Percentiles rank a stretch among this genome's conserved stretches.
phyloP scores from a whole-genome alignment of 2,888 invertebrate genomes.

The Camptogramma bilineatum region DNA sequence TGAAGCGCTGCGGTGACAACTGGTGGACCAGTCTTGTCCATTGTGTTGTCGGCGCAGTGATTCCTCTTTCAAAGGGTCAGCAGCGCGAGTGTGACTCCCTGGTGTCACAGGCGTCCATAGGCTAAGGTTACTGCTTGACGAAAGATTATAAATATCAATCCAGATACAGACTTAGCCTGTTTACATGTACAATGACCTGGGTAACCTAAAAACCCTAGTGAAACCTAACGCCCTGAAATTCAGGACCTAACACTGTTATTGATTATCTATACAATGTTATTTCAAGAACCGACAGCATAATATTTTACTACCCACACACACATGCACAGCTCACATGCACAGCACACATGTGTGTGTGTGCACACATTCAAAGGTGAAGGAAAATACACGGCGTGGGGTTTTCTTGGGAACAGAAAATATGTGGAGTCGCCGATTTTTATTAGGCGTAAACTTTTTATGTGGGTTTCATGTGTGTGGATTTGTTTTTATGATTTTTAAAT shows the following conservation, averaged over 20 bases:
- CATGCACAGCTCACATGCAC: conserved; percentile 47
- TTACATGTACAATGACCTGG: neutral
- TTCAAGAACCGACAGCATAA: conserved; percentile 84
- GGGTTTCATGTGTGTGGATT: neutral
- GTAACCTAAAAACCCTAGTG: conserved; percentile 38
- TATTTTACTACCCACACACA: conserved; percentile 83
- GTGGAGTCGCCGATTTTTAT: conserved; percentile 53
- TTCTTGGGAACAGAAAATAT: conserved; percentile 64
- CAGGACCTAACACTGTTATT: conserved; percentile 77
- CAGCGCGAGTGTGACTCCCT: no score
- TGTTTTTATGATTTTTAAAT: neutral
- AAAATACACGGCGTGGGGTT: conserved; percentile 82
- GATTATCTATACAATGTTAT: conserved; percentile 86
- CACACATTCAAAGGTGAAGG: conserved; percentile 65
- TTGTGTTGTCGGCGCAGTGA: no score
- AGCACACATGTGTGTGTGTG: conserved; percentile 38
- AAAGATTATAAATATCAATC: no score
- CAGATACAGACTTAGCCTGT: neutral
- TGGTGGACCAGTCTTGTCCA: no score
- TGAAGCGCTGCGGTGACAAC: no score
- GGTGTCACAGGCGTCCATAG: no score
- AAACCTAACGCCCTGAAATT: conserved; percentile 49
- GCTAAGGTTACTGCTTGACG: no score
- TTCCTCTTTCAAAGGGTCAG: no score
- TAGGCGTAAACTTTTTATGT: neutral